Base-by-base conservation (phyloP, 2,113 vertebrate species). In the Grallaria varia region DNA sequence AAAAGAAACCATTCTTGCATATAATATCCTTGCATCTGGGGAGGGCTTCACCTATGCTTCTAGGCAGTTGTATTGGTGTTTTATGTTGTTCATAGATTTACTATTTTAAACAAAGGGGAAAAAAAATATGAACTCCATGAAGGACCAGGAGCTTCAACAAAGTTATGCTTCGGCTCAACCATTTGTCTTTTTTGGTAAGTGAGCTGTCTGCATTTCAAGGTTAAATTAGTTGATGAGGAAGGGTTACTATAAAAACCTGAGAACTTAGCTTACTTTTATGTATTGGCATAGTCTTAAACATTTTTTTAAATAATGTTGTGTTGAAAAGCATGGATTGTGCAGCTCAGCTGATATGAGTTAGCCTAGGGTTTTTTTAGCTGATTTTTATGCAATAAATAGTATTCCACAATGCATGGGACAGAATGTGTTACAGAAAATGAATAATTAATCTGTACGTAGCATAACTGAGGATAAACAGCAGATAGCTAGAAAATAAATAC, bases 401-500 rank as follows among this genome's bases (percentile, higher is more conserved):
- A 58, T 85, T 91, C 39, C 27, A 59, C 39, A 50, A 25, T 79
- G 62, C 6, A 69, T 49, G 9, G 45, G 21, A 62, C 3, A 13
- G 37, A 75, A 33, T 69, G 10, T 58, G 66, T 87, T 75, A 37
- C 20, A 58, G 44, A 79, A 93, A 87, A 82, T 66, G 14, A 79
- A 66, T 82, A 62, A 42, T 67, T 91, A 31, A 33, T 92, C 67
- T 76, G 1, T 87, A 40, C 49, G 50, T 56, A 83, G 55, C 42
- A 74, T 69, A 87, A 59, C 50, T 79, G 74, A 80, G 58, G 58
- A 95, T 69, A 83, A 94, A 74, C 8, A 96, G 39, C 63, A 76
- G 42, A 77, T 75, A 79, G 73, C 53, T 14, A 45, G 49, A 87
- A 96, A 94, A 85, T 59, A 90, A 63, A 63, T 71, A 59, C 39